Base-by-base conservation (phyloP, 2,797 vertebrate species). In the Crax fasciolata region DNA sequence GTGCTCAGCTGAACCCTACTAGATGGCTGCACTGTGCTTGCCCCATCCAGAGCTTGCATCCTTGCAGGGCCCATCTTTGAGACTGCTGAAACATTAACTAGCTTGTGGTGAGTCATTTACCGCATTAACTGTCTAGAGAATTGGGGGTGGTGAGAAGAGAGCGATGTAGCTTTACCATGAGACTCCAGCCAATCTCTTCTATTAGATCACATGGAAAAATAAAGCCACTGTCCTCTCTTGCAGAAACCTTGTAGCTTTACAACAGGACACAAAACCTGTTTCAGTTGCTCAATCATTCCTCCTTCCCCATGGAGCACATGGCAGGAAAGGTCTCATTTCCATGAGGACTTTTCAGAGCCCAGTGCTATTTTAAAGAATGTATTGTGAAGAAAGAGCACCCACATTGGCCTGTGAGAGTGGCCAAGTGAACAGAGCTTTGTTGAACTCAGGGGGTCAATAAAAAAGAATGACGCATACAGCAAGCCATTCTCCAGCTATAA, bases 201-300 rank as follows among this genome's bases (percentile, higher is more conserved):
- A 84, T 93, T n/a, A 94, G 83, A 89, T 10, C 52, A 51, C 74
- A 78, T 20, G 62, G 87, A 43, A 63, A 96, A 97, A 93, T 41
- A 75, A 81, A 93, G 54, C 30, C 13, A 5, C 3, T 30, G 1
- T 30, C 30, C 41, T 19, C 21, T 81, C 90, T 93, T 79, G 78
- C 51, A 62, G 59, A 86, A 93, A 70, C 48, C 43, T 48, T 51
- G 16, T 79, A 78, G 43, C 70, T 90, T 93, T 87, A 51, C 39
- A 49, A 58, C 23, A 74, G 49, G 80, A 84, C 52, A 46, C 30
- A 80, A 78, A 84, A 48, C 58, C 35, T 91, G 72, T 21, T 1
- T 82, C 55, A 38, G 55, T 76, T 43, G 27, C 75, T 54, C 52
- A 73, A 46, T 25, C 1, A 0, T 94, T 90, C 67, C 30, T 75